phyloP scores from a whole-genome alignment of 2,888 invertebrate species.

The Pammene aurita region DNA sequence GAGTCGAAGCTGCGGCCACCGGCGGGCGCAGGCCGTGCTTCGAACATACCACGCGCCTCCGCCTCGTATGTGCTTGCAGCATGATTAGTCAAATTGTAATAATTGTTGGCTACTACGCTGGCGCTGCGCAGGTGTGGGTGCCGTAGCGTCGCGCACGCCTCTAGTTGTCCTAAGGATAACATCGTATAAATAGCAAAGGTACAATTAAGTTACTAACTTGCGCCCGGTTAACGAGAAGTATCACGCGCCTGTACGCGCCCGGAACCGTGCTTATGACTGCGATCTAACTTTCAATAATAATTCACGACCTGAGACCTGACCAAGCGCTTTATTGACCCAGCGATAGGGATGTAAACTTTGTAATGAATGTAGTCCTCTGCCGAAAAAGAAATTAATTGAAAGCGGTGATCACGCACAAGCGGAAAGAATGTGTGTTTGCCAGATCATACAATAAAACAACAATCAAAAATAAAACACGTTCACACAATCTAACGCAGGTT shows the following conservation, averaged over 20 bases:
- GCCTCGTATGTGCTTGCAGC: slow-evolving; percentile 74
- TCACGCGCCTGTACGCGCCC: slow-evolving; percentile 73
- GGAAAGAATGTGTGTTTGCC: slow-evolving; percentile 80
- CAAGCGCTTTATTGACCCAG: slow-evolving; percentile 42
- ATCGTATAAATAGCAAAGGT: slow-evolving; percentile 60
- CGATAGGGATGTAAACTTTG: slow-evolving; percentile 24
- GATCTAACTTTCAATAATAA: slow-evolving; percentile 42
- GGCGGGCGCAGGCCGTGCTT: slow-evolving; percentile 62
- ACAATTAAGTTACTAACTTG: slow-evolving; percentile 47
- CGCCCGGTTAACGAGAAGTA: slow-evolving; percentile 55
- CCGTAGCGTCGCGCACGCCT: slow-evolving; percentile 78
- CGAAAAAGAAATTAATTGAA: slow-evolving; percentile 49
- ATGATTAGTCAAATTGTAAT: slow-evolving; percentile 83
- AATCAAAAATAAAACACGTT: slow-evolving; percentile 68
- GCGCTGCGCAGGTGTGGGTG: slow-evolving; percentile 77
- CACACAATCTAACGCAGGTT: slow-evolving; percentile 68
- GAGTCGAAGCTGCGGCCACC: slow-evolving; percentile 79
- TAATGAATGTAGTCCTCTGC: slow-evolving; percentile 29
- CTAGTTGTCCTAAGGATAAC: slow-evolving; percentile 83
- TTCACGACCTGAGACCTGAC: slow-evolving; percentile 51
- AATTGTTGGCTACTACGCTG: slow-evolving; percentile 81
- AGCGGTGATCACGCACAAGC: slow-evolving; percentile 83
- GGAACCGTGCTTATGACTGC: slow-evolving; percentile 50
- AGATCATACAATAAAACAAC: slow-evolving; percentile 72
- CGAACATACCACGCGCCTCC: slow-evolving; percentile 67